Conservation (phyloP, 2,888 invertebrate genomes). For the Dicyrtoma fusca region DNA sequence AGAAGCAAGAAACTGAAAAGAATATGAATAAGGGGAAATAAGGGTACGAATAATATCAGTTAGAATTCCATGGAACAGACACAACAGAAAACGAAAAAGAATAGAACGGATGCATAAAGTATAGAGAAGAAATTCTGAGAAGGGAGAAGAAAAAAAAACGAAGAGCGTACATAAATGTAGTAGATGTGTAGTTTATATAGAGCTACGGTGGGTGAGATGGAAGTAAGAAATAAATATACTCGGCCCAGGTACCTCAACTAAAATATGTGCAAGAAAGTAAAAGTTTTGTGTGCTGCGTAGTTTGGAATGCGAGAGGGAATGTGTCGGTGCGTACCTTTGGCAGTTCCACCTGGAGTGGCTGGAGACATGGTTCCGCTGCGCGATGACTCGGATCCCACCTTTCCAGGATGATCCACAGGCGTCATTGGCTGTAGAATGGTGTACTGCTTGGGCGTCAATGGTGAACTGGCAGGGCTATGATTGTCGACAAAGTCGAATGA, state of each 20-base stretch:
- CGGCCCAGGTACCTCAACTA: neutral
- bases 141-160: slow-evolving; percentile 16
- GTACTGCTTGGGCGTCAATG: slow-evolving; percentile 51
- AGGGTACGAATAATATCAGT: slow-evolving; percentile 36
- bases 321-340: slow-evolving; percentile 43
- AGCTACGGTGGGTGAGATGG: too few species aligned
- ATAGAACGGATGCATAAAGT: slow-evolving; percentile 7
- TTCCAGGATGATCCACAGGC: slow-evolving; percentile 51
- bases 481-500: slow-evolving; percentile 51
- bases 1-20: slow-evolving; percentile 16
- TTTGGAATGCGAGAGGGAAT: neutral
- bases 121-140: neutral
- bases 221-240: too few species aligned
- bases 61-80: neutral
- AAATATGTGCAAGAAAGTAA: slow-evolving; percentile 15
- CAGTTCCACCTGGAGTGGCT: slow-evolving; percentile 51
- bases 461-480: slow-evolving; percentile 46
- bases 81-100: neutral
- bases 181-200: too few species aligned
- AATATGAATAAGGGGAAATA: slow-evolving; percentile 37
- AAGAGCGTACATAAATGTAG: slow-evolving; percentile 12
- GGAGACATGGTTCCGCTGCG: slow-evolving; percentile 49
- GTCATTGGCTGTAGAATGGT: slow-evolving; percentile 52
- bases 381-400: slow-evolving; percentile 47
- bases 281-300: slow-evolving; percentile 28